Conservation (phyloP, 2,797 vertebrate species). For the Chrysocyon brachyurus region DNA sequence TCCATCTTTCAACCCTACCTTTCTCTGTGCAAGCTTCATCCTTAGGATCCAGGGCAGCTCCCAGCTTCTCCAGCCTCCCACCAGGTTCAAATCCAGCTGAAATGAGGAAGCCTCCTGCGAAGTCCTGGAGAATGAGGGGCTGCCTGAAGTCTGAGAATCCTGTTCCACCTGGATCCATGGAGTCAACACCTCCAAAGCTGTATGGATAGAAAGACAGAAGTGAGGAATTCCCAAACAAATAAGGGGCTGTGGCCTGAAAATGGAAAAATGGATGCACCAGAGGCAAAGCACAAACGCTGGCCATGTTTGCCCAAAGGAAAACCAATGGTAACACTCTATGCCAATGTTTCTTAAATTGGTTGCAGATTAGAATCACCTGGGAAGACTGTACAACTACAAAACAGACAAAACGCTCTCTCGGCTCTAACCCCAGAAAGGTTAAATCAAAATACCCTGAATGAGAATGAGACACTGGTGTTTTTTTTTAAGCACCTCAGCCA, state of each 20-base stretch:
- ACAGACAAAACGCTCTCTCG: not conserved
- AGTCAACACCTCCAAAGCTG: not conserved
- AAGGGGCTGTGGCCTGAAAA: not conserved
- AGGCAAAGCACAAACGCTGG: not conserved
- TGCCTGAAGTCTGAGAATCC: not conserved
- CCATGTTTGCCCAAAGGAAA: not conserved
- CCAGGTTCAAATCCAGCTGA: not conserved
- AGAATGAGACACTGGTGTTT: not conserved
- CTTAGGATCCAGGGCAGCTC: not conserved
- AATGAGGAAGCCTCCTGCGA: not conserved
- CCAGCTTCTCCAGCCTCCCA: not conserved
- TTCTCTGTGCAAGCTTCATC: not conserved
- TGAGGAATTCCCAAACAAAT: not conserved
- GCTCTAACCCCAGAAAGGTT: not conserved
- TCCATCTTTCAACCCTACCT: not conserved
- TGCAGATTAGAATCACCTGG: conserved; percentile 5
- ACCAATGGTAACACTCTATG: not conserved
- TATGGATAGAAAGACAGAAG: not conserved
- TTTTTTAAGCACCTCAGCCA: not conserved
- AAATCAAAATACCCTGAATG: not conserved
- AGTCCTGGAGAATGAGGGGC: not conserved
- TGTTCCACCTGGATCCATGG: not conserved
- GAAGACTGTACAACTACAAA: not conserved
- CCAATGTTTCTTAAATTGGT: not conserved
- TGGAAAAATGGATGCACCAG: not conserved